Evolutionary conservation across 2,888 invertebrate species (phyloP).

Genomic region (Chymomyza procnemis): DNA sequence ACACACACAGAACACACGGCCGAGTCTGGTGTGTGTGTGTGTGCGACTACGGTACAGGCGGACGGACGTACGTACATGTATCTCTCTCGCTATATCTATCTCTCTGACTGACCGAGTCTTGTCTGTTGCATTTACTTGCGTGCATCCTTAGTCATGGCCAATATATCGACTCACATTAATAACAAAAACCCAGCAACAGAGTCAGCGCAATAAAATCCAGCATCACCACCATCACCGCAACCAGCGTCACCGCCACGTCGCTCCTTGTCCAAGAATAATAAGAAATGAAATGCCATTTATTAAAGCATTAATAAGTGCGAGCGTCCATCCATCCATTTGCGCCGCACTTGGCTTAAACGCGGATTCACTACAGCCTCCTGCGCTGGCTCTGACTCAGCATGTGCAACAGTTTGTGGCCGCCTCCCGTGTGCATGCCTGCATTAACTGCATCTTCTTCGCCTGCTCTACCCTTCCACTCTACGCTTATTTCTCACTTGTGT

Average conservation of each 20-base stretch:
- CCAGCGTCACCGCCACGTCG: slow-evolving; percentile 65
- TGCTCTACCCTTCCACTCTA: background rate
- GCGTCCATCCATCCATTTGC: slow-evolving; percentile 57
- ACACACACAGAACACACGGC: slow-evolving; percentile 42
- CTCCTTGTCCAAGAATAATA: slow-evolving; percentile 69
- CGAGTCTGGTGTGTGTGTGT: background rate
- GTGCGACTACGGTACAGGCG: background rate
- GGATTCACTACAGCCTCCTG: background rate
- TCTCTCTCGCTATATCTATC: no score
- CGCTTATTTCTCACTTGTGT: slow-evolving; percentile 12
- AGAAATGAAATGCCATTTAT: slow-evolving; percentile 79
- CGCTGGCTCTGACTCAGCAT: slow-evolving; percentile 32
- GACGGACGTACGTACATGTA: background rate
- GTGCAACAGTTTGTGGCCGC: slow-evolving; percentile 27
- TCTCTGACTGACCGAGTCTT: slow-evolving; percentile 36
- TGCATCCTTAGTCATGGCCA: slow-evolving; percentile 70
- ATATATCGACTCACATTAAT: slow-evolving; percentile 72
- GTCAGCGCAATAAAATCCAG: slow-evolving; percentile 15
- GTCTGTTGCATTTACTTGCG: slow-evolving; percentile 13
- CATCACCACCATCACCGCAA: slow-evolving; percentile 17
- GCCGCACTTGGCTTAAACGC: slow-evolving; percentile 44
- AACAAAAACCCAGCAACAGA: slow-evolving; percentile 37
- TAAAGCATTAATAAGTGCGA: slow-evolving; percentile 79
- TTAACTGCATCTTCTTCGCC: background rate
- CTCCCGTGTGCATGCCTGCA: background rate